phyloP scores from a whole-genome alignment of 2,113 vertebrate species.

The Nothoprocta perdicaria region DNA sequence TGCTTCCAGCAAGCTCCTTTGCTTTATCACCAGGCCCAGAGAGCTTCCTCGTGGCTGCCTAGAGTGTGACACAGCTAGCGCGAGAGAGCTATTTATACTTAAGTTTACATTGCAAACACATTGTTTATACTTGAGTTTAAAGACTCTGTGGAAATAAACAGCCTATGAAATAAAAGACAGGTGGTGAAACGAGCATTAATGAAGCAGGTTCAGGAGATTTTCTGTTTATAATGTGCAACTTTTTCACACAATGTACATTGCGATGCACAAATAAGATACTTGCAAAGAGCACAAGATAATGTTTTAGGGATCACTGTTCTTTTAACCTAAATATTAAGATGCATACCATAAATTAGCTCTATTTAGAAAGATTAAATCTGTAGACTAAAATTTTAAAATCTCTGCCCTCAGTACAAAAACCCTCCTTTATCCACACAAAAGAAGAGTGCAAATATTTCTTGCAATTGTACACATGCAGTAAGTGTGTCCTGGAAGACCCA shows the following conservation, averaged over 20 bases:
- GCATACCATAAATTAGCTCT: not conserved
- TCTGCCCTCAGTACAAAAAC: not conserved
- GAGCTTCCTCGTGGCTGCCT: not conserved
- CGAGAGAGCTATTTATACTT: no score
- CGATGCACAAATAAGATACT: not conserved
- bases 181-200: not conserved
- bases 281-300: not conserved
- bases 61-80: not conserved
- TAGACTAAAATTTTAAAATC: not conserved
- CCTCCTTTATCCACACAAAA: not conserved
- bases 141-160: not conserved
- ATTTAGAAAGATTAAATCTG: not conserved
- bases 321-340: not conserved
- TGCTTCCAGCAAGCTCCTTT: accelerated
- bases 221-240: not conserved
- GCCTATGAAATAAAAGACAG: not conserved
- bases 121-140: not conserved
- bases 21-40: not conserved
- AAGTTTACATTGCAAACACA: not conserved
- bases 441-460: not conserved
- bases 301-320: not conserved
- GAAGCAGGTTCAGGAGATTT: not conserved
- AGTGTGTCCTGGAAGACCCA: not conserved
- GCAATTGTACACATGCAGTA: not conserved
- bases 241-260: not conserved